These are phyloP conservation scores for Athene noctua DNA, from an alignment of 2,113 vertebrate genomes.

Conservation along the genomic window DNA sequence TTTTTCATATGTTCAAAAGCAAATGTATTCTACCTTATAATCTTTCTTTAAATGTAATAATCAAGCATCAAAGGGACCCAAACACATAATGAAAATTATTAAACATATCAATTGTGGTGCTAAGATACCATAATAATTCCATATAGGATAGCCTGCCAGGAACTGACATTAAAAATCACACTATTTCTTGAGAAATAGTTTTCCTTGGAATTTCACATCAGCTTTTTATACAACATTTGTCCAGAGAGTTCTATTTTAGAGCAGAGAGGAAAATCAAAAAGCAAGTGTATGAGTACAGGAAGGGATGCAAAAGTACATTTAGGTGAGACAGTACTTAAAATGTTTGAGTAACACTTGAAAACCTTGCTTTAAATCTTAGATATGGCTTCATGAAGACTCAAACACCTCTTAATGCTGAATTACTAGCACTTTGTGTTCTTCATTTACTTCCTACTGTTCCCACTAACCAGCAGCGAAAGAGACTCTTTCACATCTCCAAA, in stretches of 20 bases:
- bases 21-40: slow-evolving; percentile 38
- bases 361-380: not conserved
- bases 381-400: not conserved
- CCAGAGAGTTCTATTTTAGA: not conserved
- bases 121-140: slow-evolving; percentile 20
- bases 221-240: not conserved
- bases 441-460: not conserved
- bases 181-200: not conserved
- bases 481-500: not conserved
- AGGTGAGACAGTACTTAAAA: not conserved
- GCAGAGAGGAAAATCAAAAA: not conserved
- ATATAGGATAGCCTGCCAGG: not conserved
- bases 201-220: not conserved
- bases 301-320: not conserved
- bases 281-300: not conserved
- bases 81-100: slow-evolving; percentile 40
- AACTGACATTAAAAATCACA: not conserved
- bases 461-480: no score
- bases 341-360: not conserved
- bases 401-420: not conserved
- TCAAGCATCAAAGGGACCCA: slow-evolving; percentile 34
- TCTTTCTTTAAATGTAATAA: slow-evolving; percentile 46
- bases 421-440: not conserved
- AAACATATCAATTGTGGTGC: slow-evolving; percentile 15
- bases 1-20: not conserved